Conservation (phyloP, 2,113 vertebrate genomes). For the Dicerorhinus sumatrensis region DNA sequence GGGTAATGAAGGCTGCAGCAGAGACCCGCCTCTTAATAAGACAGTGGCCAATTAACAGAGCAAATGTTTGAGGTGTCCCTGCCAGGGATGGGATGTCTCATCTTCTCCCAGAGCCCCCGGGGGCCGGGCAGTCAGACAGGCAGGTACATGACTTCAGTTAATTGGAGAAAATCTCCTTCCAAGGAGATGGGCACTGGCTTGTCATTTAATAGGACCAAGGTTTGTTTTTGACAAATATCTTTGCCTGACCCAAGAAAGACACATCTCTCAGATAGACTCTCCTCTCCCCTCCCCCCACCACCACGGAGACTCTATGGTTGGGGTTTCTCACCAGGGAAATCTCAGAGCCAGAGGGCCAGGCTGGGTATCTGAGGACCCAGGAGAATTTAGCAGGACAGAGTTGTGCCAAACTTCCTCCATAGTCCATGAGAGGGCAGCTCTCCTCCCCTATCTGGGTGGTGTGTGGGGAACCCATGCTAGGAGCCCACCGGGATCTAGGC, state of each 20-base stretch:
- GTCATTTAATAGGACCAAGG: not conserved
- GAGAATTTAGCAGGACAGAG: not conserved
- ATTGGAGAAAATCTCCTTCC: slow-evolving; percentile 52
- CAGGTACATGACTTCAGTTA: slow-evolving; percentile 44
- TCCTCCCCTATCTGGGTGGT: rapidly evolving
- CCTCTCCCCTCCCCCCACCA: rapidly evolving
- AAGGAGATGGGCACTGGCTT: not conserved
- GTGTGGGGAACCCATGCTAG: not conserved
- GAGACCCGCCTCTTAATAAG: not conserved
- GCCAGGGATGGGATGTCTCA: rapidly evolving
- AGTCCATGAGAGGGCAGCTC: not conserved
- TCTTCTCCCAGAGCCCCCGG: not conserved
- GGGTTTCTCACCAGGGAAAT: not conserved
- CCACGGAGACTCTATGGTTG: not conserved
- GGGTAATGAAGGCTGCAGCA: not conserved
- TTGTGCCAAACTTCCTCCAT: rapidly evolving
- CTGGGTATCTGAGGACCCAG: not conserved
- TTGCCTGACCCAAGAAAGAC: not conserved
- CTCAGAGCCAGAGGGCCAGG: not conserved
- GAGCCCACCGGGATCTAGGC: rapidly evolving
- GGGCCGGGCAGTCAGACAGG: not conserved
- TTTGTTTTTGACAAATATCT: slow-evolving; percentile 2
- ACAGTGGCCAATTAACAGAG: slow-evolving; percentile 43
- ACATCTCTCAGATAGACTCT: not conserved
- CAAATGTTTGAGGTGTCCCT: slow-evolving; percentile 42